Percentiles rank a stretch among this genome's conserved stretches.
These are phyloP conservation scores for Hippolais icterina DNA, from an alignment of 2,113 vertebrate species.

Conservation along the genomic window DNA sequence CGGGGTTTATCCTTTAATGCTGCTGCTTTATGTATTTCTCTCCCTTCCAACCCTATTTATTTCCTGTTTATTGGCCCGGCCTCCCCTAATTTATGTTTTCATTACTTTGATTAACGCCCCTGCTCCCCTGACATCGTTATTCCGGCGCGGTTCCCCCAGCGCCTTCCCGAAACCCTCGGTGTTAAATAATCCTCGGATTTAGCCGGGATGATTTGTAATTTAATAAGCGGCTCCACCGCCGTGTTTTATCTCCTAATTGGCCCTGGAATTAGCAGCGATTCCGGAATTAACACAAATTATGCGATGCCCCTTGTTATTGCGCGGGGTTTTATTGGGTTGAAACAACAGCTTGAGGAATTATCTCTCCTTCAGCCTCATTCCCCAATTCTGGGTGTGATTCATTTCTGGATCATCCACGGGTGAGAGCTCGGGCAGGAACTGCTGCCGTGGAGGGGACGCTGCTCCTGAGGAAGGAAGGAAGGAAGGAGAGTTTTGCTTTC, in stretches of 20 bases:
- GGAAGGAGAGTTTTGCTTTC: neutral
- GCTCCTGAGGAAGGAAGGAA: neutral
- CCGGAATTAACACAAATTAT: neutral
- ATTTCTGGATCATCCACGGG: rapidly evolving
- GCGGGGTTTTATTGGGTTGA: neutral
- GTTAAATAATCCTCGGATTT: slow-evolving; percentile 23
- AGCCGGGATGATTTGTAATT: neutral
- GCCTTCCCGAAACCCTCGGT: neutral
- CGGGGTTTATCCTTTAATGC: neutral
- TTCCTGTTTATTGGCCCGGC: slow-evolving; percentile 25
- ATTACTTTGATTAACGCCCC: slow-evolving; percentile 20
- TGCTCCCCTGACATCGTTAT: neutral
- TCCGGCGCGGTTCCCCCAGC: neutral
- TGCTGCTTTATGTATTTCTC: slow-evolving; percentile 8
- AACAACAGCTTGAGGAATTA: neutral
- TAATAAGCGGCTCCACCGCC: neutral
- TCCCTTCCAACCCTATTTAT: neutral
- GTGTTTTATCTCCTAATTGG: slow-evolving; percentile 24
- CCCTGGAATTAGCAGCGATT: neutral
- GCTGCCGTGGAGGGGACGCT: neutral
- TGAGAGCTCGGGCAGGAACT: rapidly evolving
- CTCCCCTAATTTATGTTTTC: slow-evolving; percentile 35
- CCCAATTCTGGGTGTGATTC: rapidly evolving
- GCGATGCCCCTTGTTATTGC: rapidly evolving
- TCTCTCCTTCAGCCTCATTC: neutral